A percentile compares a stretch with the other conserved stretches of the same genome.
Evolutionary conservation across 2,797 vertebrate genomes (phyloP).

Genomic region (Sebastes alutus): DNA sequence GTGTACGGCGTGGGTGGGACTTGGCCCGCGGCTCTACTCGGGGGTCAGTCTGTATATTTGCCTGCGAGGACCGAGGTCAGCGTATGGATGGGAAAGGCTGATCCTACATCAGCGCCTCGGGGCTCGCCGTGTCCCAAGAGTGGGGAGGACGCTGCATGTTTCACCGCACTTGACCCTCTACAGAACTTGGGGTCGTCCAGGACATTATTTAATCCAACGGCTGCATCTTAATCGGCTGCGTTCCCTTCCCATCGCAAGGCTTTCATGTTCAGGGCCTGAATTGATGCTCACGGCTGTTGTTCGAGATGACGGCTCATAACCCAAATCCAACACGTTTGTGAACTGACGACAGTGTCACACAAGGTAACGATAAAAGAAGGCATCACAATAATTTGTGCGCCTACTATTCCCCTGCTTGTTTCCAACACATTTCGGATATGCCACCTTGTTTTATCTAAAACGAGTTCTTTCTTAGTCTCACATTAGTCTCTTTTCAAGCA

Average conservation of each 20-base stretch:
- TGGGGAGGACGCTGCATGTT: conserved; percentile 28
- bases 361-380: background rate
- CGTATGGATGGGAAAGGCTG: conserved; percentile 56
- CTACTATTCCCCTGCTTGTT: background rate
- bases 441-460: background rate
- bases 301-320: background rate
- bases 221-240: conserved; percentile 13
- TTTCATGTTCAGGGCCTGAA: conserved; percentile 10
- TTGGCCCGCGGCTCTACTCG: conserved; percentile 42
- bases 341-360: background rate
- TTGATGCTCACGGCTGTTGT: background rate
- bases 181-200: conserved; percentile 6
- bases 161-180: conserved; percentile 54
- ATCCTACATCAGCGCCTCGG: conserved; percentile 56
- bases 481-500: background rate
- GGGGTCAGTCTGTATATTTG: conserved; percentile 61
- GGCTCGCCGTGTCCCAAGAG: conserved; percentile 49
- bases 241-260: background rate
- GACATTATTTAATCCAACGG: conserved; percentile 47
- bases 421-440: background rate
- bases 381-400: background rate
- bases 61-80: conserved; percentile 46
- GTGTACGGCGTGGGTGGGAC: conserved; percentile 59
- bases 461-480: background rate
- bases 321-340: background rate